Evolutionary conservation across 2,888 invertebrate genomes (phyloP), one percentile per base, ranked within the genome.

Genomic region (Autographa gamma): DNA sequence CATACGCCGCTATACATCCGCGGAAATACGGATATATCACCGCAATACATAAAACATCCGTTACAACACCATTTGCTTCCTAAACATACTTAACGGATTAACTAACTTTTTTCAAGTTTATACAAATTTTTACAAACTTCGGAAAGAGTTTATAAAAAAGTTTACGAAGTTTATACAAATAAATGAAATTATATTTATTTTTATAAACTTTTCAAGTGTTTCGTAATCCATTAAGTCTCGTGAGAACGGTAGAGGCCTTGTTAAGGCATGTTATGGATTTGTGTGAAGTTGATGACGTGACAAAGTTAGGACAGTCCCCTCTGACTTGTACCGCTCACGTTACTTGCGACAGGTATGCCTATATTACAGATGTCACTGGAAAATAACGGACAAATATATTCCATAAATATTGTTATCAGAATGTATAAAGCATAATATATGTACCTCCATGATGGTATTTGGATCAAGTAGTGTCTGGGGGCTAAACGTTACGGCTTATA

Each of bases 321-420:
- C 48, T 66, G 66, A 62, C 61, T 64, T 74, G 61, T 41, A 18
- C 9, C 60, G 18, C 60, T 63, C 63, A 67, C 38, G 54, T 32
- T 11, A 9, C 13, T 41, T 7, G 60, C 48, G 38, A 25, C 19
- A 43, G 61, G 61, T 61, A 48, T 41, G 62, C 32, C 41, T 25
- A 31, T 41, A 41, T 48, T n/a, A 34, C 43, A 58, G 38, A 63
- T 19, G 16, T 43, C 14, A 48, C n/a, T n/a, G 16, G 48, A 48
- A 43, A 16, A 48, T 48, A 48, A n/a, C 48, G 48, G 1, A 43
- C 11, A 48, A 48, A 48, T 7, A n/a, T 8, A n/a, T n/a, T 48
- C n/a, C 48, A n/a, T 48, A 48, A n/a, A n/a, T n/a, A 48, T n/a
- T 41, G 13, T 13, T 13, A 13, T 13, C 13, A 13, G 13, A 13